Percentiles rank a stretch among this genome's conserved stretches.
phyloP scores from a whole-genome alignment of 30 jellyfish, hydroid and myxozoan species.

The Turritopsis rubra region DNA sequence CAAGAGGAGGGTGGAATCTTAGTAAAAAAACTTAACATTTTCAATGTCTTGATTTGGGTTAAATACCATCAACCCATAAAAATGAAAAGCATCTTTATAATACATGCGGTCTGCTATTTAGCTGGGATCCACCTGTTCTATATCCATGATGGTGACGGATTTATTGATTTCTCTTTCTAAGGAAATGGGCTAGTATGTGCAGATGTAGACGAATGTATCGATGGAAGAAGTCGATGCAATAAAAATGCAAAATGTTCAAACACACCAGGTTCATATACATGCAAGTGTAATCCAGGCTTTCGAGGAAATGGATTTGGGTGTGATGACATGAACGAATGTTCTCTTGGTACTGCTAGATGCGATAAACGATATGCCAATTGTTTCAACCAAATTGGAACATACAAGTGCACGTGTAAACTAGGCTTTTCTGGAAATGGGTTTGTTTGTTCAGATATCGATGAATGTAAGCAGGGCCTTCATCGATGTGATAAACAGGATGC shows the following conservation, averaged over 20 bases:
- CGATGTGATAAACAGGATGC: conserved; percentile 28
- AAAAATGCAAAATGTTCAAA: conserved; percentile 16
- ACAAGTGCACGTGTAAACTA: conserved; percentile 33
- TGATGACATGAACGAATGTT: conserved; percentile 40
- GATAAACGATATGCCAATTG: conserved; percentile 32
- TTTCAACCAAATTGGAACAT: conserved; percentile 31
- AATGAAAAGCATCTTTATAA: too few species aligned
- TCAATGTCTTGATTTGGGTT: too few species aligned
- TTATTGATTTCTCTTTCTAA: neutral
- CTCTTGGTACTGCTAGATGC: conserved; percentile 25
- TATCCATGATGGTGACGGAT: too few species aligned
- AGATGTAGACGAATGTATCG: conserved; percentile 27
- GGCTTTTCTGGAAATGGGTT: conserved; percentile 52
- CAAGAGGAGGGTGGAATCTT: too few species aligned
- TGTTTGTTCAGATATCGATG: conserved; percentile 46
- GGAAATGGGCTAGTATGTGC: conserved; percentile 30
- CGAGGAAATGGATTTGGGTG: conserved; percentile 30
- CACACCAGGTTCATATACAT: neutral
- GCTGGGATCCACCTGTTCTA: too few species aligned
- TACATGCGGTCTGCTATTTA: too few species aligned
- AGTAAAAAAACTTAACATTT: too few species aligned
- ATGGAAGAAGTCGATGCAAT: neutral
- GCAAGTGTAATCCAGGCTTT: conserved; percentile 24
- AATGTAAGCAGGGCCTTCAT: conserved; percentile 29
- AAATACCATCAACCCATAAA: too few species aligned